Base-by-base conservation (phyloP, 2,113 vertebrate species). In the Epinephelus moara region DNA sequence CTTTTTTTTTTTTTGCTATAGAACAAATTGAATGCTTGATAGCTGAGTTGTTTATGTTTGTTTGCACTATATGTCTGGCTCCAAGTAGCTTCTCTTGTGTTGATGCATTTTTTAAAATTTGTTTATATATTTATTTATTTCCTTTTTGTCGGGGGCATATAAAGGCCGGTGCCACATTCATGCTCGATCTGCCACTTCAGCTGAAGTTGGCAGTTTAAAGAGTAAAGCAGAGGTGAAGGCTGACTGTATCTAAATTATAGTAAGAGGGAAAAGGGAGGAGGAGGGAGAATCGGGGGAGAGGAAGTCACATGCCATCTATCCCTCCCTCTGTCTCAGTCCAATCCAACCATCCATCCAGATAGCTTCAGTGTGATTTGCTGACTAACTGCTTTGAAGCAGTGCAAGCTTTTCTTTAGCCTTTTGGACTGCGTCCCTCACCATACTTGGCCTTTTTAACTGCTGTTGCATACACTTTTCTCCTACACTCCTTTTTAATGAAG, bases 171-270 rank as follows among this genome's bases (percentile, higher is more conserved):
- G 86, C 80, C 78, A 81, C 73, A 3, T 85, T 87, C 61, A 60
- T 78, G 75, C 21, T 30, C 50, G 3, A 72, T 81, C 75, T 86
- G 80, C 80, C 80, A 61, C 74, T 70, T 79, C 6, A 9, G 42
- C 68, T 70, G 59, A 62, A 17, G 18, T 82, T 64, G 0, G 37
- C 19, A 15, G 11, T 69, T 47, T 63, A 61, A 86, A 74, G 62
- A 59, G 79, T 70, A 66, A 76, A 75, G 70, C 45, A 61, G 69
- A 63, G 80, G 17, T 60, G 59, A 86, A 78, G 75, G 67, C 85
- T 82, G 68, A 79, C 80, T 67, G 85, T 90, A 86, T 91, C 87
- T 84, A 52, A 81, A 60, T 71, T 64, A 83, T 64, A 64, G 70
- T 37, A 25, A 53, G 45, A 71, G 66, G 60, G 57, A 56, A 61